Evolutionary conservation across 2,113 vertebrate species (phyloP), one percentile per base, ranked within the genome.

Genomic region (Alethe diademata): DNA sequence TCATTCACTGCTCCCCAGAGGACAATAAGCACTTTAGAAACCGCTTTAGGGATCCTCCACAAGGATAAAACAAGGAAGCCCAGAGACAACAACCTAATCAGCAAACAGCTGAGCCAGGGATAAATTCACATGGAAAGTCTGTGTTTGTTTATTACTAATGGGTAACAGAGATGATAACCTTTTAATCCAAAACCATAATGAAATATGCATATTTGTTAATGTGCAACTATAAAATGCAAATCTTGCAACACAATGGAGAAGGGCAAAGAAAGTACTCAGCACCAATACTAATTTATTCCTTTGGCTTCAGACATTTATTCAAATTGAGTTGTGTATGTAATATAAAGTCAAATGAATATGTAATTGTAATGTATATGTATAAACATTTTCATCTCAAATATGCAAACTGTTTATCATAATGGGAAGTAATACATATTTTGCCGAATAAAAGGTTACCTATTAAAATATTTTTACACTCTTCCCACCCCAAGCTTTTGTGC

Each of bases 201-300:
- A 97, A 97, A 97, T 98, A 96, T 98, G 96, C 97, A 98, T 97
- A 97, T 97, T 97, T 97, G 95, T 97, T 93, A 96, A 97, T 97
- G 95, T 92, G 91, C 95, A 96, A 96, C 97, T 97, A 97, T 97
- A 96, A 97, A 96, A 96, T 97, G 96, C 93, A 95, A 96, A 96
- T 96, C 95, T 96, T 94, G 92, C 96, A 93, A 94, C 93, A 97
- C 97, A 97, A 97, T 96, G 91, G 94, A 93, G 94, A 97, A 96
- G 94, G 95, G 93, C 95, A 95, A 95, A 94, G 96, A 91, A 96
- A 90, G 95, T 85, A 66, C 80, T 95, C 85, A 74, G 88, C 90
- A 93, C 91, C 92, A 94, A 93, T 95, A 95, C 91, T 97, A 95
- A 97, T 97, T 94, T 96, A 97, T 97, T 97, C 97, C 88, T 94